These are phyloP conservation scores for Mus minutoides DNA, from an alignment of 2,797 vertebrate genomes.

Conservation along the genomic window DNA sequence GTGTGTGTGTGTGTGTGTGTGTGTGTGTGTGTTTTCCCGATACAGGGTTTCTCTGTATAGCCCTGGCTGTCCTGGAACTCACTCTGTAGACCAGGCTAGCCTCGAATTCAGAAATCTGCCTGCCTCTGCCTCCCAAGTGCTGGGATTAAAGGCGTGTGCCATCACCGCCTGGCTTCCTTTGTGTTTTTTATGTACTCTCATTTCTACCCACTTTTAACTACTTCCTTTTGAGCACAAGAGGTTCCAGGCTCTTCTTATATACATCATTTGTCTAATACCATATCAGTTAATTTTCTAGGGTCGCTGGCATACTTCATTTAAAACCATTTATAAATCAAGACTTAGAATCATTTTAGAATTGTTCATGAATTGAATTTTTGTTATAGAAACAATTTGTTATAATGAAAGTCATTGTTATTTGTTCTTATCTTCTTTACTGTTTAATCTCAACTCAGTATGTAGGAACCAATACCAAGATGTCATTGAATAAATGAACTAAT, in stretches of 20 bases:
- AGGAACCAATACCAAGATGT: background rate
- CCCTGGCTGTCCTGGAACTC: no score
- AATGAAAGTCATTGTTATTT: background rate
- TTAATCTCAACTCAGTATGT: background rate
- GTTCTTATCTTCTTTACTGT: background rate
- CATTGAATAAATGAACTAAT: background rate
- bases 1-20: no score
- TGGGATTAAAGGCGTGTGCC: no score
- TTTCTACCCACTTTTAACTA: background rate
- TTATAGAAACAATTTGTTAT: background rate
- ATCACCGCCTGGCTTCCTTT: no score
- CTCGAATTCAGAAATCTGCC: no score
- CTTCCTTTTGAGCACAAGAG: background rate
- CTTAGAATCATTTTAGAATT: background rate
- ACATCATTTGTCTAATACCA: background rate
- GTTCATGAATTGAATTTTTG: background rate
- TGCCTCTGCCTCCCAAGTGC: no score
- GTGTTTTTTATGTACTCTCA: background rate
- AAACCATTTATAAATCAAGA: background rate
- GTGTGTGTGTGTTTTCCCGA: no score
- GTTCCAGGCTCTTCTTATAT: background rate
- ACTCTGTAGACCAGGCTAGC: no score
- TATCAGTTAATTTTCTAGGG: background rate
- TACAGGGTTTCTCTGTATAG: no score
- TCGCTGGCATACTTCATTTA: background rate